Evolutionary conservation across 2,113 vertebrate species (phyloP).

Genomic region (Onychostruthus taczanowskii): DNA sequence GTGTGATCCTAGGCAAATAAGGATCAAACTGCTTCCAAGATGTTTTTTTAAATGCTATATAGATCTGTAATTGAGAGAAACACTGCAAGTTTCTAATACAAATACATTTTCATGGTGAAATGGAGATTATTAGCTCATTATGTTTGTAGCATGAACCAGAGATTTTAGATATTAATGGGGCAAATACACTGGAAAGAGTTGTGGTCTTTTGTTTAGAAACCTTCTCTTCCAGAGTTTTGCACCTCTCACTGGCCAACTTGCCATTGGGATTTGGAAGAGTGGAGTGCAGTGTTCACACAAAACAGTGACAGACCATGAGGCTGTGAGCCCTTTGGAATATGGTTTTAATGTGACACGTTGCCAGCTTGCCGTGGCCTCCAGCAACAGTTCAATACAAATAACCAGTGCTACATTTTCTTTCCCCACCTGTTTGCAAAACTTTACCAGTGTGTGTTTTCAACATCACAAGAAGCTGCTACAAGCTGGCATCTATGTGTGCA

Average conservation of each 20-base stretch:
- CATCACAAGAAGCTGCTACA: background rate
- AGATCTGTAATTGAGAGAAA: background rate
- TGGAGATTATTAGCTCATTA: background rate
- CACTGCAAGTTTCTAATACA: background rate
- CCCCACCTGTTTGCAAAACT: background rate
- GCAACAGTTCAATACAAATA: background rate
- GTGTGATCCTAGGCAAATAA: background rate
- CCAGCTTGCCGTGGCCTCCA: background rate
- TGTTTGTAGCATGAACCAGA: background rate
- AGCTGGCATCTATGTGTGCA: background rate
- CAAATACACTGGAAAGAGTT: background rate
- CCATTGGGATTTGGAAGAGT: background rate
- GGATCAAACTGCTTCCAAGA: background rate
- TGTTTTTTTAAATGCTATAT: background rate
- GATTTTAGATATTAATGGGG: background rate
- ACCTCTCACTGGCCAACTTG: background rate
- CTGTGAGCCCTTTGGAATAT: background rate
- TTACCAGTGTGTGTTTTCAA: background rate
- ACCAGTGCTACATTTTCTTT: background rate
- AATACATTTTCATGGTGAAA: background rate
- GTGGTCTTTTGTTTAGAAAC: background rate
- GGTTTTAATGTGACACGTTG: background rate
- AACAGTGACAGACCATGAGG: background rate
- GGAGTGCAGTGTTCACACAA: background rate
- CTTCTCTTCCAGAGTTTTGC: background rate